Base-by-base conservation (phyloP, 2,888 invertebrate genomes). In the Campaea margaritaria region DNA sequence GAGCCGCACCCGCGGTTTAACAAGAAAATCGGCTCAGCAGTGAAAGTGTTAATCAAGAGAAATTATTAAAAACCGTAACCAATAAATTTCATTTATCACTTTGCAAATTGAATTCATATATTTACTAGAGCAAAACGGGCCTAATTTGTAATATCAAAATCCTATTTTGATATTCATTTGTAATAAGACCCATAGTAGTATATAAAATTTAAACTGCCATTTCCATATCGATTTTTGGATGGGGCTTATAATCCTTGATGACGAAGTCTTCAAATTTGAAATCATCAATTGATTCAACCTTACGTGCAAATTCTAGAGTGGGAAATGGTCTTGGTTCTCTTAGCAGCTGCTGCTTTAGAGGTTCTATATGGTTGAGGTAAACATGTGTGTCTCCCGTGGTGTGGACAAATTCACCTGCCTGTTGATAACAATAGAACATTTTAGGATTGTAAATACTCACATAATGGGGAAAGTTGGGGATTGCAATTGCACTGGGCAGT, bases 321-420 rank as follows among this genome's bases (percentile, higher is more conserved):
- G 99, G 99, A 81, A 99, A 99, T 10, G 95, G 93, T 51, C 94
- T 94, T 0, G 99, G 99, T 53, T 90, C 91, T 51, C 99, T 94
- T 73, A 93, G 85, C 16, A 98, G 73, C 88, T 99, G 99, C 72
- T 95, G 94, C 76, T 95, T 93, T 0, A 99, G 86, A 0, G 97
- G 96, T 53, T 96, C 96, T 21, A 97, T 90, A 81, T 99, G 99
- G 82, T 98, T 99, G 10, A 94, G 85, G 81, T 99, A 99, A 0
- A 99, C 95, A 89, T 99, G 99, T 41, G 98, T 96, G 87, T 99
- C 99, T 11, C 99, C 99, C 69, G 98, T 93, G 0, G 97, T 97
- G 84, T 99, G 99, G 1, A 99, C 93, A 81, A 99, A 98, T 67
- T 99, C 99, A 36, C 97, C 98, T 48, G 98, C 95, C 96, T 97